Evolutionary conservation across 2,888 invertebrate genomes (phyloP).

Genomic region (Hirtodrosophila trivittata): DNA sequence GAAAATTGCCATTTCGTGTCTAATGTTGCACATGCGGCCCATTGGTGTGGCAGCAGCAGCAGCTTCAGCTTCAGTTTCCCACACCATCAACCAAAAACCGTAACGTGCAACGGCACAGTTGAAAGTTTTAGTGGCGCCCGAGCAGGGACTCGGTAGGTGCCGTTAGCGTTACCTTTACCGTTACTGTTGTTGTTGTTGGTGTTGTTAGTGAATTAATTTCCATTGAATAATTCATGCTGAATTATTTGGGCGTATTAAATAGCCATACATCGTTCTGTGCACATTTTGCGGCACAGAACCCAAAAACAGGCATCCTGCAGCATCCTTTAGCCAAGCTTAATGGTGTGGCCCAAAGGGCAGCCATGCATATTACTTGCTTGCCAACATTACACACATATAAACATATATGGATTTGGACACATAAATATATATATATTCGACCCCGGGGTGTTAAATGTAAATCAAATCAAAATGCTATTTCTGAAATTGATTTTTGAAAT

Average conservation of each 20-base stretch:
- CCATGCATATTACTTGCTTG: constrained; percentile 38
- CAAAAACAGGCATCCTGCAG: constrained; percentile 9
- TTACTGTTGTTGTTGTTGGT: constrained; percentile 32
- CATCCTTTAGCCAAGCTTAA: constrained; percentile 24
- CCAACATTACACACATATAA: constrained; percentile 10
- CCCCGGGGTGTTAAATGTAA: constrained; percentile 65
- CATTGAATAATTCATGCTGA: constrained; percentile 79
- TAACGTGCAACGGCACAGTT: constrained; percentile 7
- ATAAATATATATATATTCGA: constrained; percentile 19
- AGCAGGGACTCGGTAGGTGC: constrained; percentile 25
- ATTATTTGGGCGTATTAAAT: constrained; percentile 77
- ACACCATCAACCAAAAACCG: not conserved
- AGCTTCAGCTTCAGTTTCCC: not conserved
- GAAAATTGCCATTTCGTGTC: constrained; percentile 82
- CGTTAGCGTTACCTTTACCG: constrained; percentile 16
- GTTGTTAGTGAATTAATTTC: constrained; percentile 80
- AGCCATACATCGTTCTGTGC: constrained; percentile 30
- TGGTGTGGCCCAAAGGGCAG: constrained; percentile 39
- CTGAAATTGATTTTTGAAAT: constrained; percentile 77
- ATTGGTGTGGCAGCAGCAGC: constrained; percentile 8
- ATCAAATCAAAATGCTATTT: constrained; percentile 77
- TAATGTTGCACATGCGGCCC: constrained; percentile 80
- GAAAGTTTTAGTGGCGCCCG: constrained; percentile 60
- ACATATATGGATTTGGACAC: not conserved
- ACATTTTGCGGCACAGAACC: constrained; percentile 40